Evolutionary conservation across 1,140 invertebrate genomes (phyloP).

Genomic region (Drosophila erecta): DNA sequence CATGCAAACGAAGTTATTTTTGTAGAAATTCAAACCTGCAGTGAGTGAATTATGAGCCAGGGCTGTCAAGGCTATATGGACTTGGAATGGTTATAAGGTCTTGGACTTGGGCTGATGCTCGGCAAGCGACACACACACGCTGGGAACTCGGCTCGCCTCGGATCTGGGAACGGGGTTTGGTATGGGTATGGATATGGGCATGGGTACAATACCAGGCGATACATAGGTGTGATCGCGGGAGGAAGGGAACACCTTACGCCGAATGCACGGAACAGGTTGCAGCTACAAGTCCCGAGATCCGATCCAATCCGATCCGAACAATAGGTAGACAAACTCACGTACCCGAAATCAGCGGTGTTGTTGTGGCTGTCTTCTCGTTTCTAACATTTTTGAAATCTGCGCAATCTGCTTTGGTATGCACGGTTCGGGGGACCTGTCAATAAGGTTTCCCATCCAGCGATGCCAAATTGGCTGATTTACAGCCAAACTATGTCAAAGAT

Average conservation of each 20-base stretch:
- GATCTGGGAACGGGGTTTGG: constrained; percentile 31
- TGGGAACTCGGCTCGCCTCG: constrained; percentile 40
- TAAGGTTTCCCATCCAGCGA: constrained; percentile 34
- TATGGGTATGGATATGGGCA: background rate
- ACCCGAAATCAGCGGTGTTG: constrained; percentile 57
- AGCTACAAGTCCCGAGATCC: constrained; percentile 25
- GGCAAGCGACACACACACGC: constrained; percentile 71
- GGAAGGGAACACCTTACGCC: constrained; percentile 67
- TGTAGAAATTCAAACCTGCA: constrained; percentile 81
- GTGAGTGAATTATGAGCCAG: constrained; percentile 79
- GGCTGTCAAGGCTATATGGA: constrained; percentile 67
- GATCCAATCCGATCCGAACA: constrained; percentile 51
- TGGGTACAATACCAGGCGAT: constrained; percentile 20
- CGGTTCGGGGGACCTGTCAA: constrained; percentile 50
- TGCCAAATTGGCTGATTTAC: constrained; percentile 2
- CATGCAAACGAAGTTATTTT: constrained; percentile 80
- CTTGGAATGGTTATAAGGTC: constrained; percentile 6
- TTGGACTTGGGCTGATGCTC: constrained; percentile 44
- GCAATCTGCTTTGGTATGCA: constrained; percentile 79
- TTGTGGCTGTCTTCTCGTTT: constrained; percentile 50
- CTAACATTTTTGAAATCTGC: constrained; percentile 77
- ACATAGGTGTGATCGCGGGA: constrained; percentile 67
- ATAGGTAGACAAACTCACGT: constrained; percentile 78
- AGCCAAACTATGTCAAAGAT: background rate
- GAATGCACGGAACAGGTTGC: constrained; percentile 70